Base-by-base conservation (phyloP, 2,797 vertebrate genomes). In the Arrhamphus sclerolepis region DNA sequence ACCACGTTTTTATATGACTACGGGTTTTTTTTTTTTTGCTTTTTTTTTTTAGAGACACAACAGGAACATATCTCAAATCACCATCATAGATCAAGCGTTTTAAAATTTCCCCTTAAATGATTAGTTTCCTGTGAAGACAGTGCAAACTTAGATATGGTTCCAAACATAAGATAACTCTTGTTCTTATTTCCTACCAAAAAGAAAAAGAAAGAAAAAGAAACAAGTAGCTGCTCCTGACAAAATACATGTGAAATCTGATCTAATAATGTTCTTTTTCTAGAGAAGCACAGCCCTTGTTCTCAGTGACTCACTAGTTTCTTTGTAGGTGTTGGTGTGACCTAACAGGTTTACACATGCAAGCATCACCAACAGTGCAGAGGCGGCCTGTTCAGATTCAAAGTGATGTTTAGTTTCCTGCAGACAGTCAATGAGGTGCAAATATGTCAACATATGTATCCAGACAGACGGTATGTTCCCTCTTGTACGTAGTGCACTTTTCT, bases 201-300 rank as follows among this genome's bases (percentile, higher is more conserved):
- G 40, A 22, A 50, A 29, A 16, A 39, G 19, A 56, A 54, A 50
- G 66, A n/a, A n/a, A n/a, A n/a, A n/a, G n/a, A n/a, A n/a, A n/a
- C n/a, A n/a, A n/a, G n/a, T n/a, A n/a, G 41, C 61, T 41, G 20
- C 26, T 38, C 70, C 49, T 58, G 34, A 70, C 43, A 46, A 80
- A 87, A 83, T 82, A 78, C 81, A 46, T 4, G n/a, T 67, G 81
- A 87, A 81, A 4, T 64, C 18, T 14, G 2, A 26, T 8, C 5
- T 2, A 50, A 11, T 34, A 6, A 19, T 44, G 4, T 13, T 13
- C 24, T n/a, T 4, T 62, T 84, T 86, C 78, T 46, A n/a, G 3
- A 64, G 72, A 86, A 84, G 20, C 29, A 21, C 7, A 1, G 50
- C 1, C 39, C 70, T 68, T 47, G 24, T 61, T 31, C 53, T 40